A percentile compares a stretch with the other conserved stretches of the same genome.
Conservation (phyloP, 2,113 vertebrate genomes). For the Hippolais icterina region DNA sequence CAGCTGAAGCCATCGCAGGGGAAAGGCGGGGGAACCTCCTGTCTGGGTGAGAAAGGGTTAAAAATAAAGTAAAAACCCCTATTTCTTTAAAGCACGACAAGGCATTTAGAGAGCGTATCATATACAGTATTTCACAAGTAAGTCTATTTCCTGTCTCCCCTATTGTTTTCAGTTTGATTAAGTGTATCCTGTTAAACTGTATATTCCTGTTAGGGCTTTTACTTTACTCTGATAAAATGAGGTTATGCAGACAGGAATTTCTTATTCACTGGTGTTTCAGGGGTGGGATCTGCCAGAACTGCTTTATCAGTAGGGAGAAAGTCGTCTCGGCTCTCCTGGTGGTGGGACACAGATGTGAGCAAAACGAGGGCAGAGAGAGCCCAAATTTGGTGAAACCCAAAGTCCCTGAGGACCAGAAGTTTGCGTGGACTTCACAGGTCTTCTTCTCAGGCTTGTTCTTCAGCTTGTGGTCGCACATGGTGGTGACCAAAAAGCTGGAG, state of each 20-base stretch:
- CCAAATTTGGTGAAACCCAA: background rate
- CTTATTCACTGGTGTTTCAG: background rate
- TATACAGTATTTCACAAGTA: slow-evolving; percentile 76
- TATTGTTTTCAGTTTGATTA: slow-evolving; percentile 84
- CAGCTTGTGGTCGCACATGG: background rate
- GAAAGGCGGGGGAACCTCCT: background rate
- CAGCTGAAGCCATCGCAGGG: background rate
- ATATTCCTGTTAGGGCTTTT: slow-evolving; percentile 78
- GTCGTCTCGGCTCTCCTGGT: rapidly evolving
- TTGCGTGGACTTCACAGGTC: background rate
- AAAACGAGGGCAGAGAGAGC: background rate
- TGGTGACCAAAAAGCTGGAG: background rate
- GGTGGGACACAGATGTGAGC: rapidly evolving
- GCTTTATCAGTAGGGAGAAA: background rate
- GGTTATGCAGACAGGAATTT: background rate
- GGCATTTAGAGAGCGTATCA: slow-evolving; percentile 72
- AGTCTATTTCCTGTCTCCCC: slow-evolving; percentile 76
- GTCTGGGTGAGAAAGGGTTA: background rate
- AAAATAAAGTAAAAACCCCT: background rate
- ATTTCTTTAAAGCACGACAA: slow-evolving; percentile 43
- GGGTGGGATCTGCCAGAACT: background rate
- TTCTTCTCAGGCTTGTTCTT: background rate
- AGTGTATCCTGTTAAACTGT: slow-evolving; percentile 84
- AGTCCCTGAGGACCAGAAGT: background rate
- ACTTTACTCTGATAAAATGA: slow-evolving; percentile 67